These are phyloP conservation scores for Buteo buteo DNA, from an alignment of 2,113 vertebrate genomes.

Conservation along the genomic window DNA sequence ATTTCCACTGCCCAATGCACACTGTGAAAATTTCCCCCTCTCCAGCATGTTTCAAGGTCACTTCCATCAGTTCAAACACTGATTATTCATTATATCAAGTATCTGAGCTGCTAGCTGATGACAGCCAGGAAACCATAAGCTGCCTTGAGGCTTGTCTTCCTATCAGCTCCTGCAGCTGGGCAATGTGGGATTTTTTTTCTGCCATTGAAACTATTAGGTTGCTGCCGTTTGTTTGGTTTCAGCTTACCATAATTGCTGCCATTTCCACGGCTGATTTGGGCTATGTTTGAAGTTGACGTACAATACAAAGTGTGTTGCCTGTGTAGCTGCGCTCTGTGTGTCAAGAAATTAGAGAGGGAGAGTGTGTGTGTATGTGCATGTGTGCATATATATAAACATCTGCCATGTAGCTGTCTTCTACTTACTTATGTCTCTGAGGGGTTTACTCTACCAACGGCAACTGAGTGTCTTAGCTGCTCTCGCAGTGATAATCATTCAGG, in stretches of 20 bases:
- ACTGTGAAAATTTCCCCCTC: background rate
- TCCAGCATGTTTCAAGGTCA: conserved; percentile 10
- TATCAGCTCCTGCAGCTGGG: conserved; percentile 6
- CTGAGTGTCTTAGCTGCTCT: background rate
- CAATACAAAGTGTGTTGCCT: conserved; percentile 33
- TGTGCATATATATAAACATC: conserved; percentile 52
- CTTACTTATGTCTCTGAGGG: background rate
- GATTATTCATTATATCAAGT: conserved; percentile 45
- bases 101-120: conserved; percentile 2
- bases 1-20: background rate
- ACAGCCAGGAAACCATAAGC: conserved; percentile 60
- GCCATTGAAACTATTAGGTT: conserved; percentile 46
- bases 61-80: conserved; percentile 28
- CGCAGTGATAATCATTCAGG: background rate
- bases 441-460: conserved; percentile 8
- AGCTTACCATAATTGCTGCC: conserved; percentile 45
- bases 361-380: background rate
- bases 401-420: conserved; percentile 45
- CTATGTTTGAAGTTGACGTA: conserved; percentile 50
- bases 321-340: conserved; percentile 42
- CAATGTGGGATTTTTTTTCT: background rate
- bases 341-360: conserved; percentile 53
- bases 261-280: conserved; percentile 43
- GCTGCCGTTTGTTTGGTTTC: conserved; percentile 49
- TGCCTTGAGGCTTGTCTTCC: conserved; percentile 49